A percentile compares a stretch with the other conserved stretches of the same genome.
phyloP scores from a whole-genome alignment of 2,888 invertebrate species.

The Phyllotreta striolata region DNA sequence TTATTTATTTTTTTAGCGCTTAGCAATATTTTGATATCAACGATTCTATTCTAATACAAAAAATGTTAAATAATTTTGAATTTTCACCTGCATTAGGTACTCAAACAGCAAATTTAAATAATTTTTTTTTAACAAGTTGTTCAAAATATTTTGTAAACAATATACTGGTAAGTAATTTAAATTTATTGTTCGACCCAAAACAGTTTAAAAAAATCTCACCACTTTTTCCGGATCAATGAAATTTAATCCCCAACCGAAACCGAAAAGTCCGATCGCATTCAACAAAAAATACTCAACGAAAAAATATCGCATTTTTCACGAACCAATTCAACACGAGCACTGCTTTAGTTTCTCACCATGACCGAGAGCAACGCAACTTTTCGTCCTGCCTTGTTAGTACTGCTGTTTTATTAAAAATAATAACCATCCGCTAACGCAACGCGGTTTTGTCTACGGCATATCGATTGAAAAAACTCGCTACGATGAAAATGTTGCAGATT shows the following conservation, averaged over 20 bases:
- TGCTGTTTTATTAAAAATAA: constrained; percentile 3
- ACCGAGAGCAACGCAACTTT: not conserved
- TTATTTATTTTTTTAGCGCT: too few relatives aligned
- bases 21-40: too few relatives aligned
- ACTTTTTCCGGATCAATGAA: constrained; percentile 21
- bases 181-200: not conserved
- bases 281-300: constrained; percentile 7
- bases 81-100: too few relatives aligned
- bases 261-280: not conserved
- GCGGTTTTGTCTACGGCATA: constrained; percentile 4
- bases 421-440: constrained; percentile 5
- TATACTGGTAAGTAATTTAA: not conserved
- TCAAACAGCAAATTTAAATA: too few relatives aligned
- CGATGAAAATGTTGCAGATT: constrained; percentile 7
- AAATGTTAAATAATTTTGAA: too few relatives aligned
- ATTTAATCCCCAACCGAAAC: constrained; percentile 2
- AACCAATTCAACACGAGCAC: not conserved
- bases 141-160: not conserved
- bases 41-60: too few relatives aligned
- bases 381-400: not conserved
- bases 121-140: not conserved
- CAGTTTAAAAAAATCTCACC: constrained; percentile 9
- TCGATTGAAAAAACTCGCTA: constrained; percentile 6
- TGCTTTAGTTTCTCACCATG: not conserved
- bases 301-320: not conserved